Evolutionary conservation across 2,888 invertebrate genomes (phyloP).

Genomic region (Gandaritis pyraliata): DNA sequence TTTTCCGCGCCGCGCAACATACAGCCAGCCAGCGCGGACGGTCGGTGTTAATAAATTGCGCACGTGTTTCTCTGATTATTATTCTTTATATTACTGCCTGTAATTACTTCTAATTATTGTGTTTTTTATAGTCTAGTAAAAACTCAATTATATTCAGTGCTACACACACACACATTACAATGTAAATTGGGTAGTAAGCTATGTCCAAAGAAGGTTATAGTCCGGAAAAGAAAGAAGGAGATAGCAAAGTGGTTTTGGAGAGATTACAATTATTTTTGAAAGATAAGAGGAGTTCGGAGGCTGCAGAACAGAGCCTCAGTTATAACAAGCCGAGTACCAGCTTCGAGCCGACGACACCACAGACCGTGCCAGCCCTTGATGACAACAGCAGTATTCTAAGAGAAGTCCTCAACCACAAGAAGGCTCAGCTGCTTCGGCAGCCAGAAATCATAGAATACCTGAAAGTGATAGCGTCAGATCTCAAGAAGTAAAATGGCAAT

Average conservation of each 20-base stretch:
- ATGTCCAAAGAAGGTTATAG: constrained; percentile 83
- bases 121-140: not conserved
- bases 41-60: constrained; percentile 22
- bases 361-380: constrained; percentile 56
- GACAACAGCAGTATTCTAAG: constrained; percentile 73
- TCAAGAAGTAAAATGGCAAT: constrained; percentile 78
- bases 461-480: constrained; percentile 69
- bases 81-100: not conserved
- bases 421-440: constrained; percentile 74
- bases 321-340: constrained; percentile 75
- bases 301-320: constrained; percentile 56
- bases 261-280: constrained; percentile 77
- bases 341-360: constrained; percentile 62
- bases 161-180: constrained; percentile 29
- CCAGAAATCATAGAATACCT: constrained; percentile 76
- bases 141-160: not conserved
- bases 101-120: not conserved
- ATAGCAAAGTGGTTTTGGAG: constrained; percentile 79
- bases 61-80: constrained; percentile 31
- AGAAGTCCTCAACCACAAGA: constrained; percentile 78
- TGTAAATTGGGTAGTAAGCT: constrained; percentile 54
- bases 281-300: constrained; percentile 74
- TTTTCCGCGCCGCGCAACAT: not conserved
- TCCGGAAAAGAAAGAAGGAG: constrained; percentile 77
- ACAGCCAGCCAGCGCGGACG: too few species aligned